Percentiles rank a stretch among this genome's conserved stretches.
Conservation (phyloP, 2,888 invertebrate genomes). For the Trissonchulus sp. region DNA sequence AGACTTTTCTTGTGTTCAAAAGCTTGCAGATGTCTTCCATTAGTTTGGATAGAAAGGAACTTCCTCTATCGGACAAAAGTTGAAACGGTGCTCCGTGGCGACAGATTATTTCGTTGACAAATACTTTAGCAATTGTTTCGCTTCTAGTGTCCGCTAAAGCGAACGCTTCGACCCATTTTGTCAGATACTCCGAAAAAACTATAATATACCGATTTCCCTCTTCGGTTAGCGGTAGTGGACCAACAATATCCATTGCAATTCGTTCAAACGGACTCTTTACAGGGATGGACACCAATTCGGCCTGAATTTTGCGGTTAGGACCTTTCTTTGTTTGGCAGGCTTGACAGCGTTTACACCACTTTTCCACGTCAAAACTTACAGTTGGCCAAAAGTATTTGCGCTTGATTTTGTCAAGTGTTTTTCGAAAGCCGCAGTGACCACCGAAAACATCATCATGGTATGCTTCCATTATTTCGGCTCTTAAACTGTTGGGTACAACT, state of each 20-base stretch:
- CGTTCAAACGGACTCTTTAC: too few relatives aligned
- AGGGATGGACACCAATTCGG: slow-evolving; percentile 26
- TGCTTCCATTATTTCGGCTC: too few relatives aligned
- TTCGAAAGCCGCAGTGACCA: too few relatives aligned
- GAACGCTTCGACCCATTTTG: too few relatives aligned
- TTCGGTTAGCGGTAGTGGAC: slow-evolving; percentile 35
- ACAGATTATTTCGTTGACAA: too few relatives aligned
- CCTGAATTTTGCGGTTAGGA: not conserved
- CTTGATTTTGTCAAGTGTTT: too few relatives aligned
- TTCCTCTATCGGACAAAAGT: slow-evolving; percentile 38
- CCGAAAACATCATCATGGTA: too few relatives aligned
- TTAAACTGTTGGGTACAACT: too few relatives aligned
- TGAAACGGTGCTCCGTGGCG: too few relatives aligned
- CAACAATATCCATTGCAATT: slow-evolving; percentile 37
- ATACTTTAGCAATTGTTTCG: slow-evolving; percentile 42
- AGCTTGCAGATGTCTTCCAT: slow-evolving; percentile 30
- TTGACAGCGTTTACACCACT: slow-evolving; percentile 33
- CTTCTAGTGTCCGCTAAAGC: slow-evolving; percentile 31
- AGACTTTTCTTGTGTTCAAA: slow-evolving; percentile 31
- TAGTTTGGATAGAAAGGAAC: slow-evolving; percentile 34
- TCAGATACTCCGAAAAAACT: too few relatives aligned
- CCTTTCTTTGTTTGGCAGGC: slow-evolving; percentile 34
- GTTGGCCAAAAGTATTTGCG: too few relatives aligned
- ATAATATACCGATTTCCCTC: slow-evolving; percentile 35
- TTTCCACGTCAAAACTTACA: too few relatives aligned